Conservation (phyloP, 2,888 invertebrate species). For the Anthrax anthrax region DNA sequence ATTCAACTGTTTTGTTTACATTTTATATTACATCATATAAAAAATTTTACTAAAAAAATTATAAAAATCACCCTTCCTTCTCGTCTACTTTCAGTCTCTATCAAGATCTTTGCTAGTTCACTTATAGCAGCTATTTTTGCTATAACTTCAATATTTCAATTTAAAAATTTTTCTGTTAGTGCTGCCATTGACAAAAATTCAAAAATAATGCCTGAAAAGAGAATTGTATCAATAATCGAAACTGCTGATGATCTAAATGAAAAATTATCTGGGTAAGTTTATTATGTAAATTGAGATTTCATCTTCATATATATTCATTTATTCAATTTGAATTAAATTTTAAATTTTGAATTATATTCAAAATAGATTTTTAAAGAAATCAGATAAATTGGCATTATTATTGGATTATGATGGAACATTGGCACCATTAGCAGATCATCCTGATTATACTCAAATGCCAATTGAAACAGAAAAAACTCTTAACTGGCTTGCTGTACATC, state of each 20-base stretch:
- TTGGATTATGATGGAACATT: conserved; percentile 64
- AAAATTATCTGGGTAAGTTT: conserved; percentile 27
- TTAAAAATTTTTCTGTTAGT: too few relatives aligned
- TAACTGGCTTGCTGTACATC: conserved; percentile 46
- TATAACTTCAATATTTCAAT: too few relatives aligned
- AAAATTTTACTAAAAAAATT: too few relatives aligned
- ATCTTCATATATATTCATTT: too few relatives aligned
- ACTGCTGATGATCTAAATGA: conserved; percentile 24
- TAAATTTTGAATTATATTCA: neutral
- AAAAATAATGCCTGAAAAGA: conserved; percentile 25
- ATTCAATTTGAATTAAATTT: neutral
- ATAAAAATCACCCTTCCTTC: too few relatives aligned
- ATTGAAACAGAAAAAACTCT: conserved; percentile 49
- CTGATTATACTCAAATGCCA: conserved; percentile 52
- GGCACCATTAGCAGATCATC: conserved; percentile 56
- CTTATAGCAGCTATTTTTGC: too few relatives aligned
- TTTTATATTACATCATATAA: too few relatives aligned
- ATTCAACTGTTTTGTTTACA: too few relatives aligned
- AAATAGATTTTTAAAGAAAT: conserved; percentile 36
- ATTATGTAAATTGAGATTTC: neutral
- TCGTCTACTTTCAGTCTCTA: too few relatives aligned
- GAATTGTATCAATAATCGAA: conserved; percentile 21
- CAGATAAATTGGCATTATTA: conserved; percentile 49
- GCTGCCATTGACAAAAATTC: too few relatives aligned
- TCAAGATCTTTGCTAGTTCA: too few relatives aligned